Evolutionary conservation across 2,888 invertebrate genomes (phyloP), one percentile per base, ranked within the genome.

Genomic region (Mythimna lalbum): DNA sequence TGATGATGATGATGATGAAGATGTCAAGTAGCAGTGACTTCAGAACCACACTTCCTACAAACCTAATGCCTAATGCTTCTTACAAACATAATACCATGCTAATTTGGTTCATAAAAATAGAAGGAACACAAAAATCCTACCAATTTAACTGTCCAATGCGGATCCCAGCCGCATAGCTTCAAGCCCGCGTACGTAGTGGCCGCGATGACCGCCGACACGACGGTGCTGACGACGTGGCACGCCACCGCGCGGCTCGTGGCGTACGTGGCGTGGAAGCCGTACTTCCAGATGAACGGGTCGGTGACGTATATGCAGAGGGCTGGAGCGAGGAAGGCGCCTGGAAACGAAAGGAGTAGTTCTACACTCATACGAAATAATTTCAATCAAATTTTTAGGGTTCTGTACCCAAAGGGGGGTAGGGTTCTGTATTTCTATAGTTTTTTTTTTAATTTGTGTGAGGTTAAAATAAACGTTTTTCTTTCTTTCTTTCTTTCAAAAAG

Each of bases 81-180:
- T n/a, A n/a, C n/a, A n/a, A n/a, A n/a, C n/a, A n/a, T n/a, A n/a
- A n/a, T n/a, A n/a, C n/a, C n/a, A n/a, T n/a, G 9, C 14, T 14
- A 39, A 14, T 39, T 43, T 43, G 14, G 4, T 1, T 43, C 39
- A 17, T 17, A 19, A 50, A 33, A 23, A 33, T n/a, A 7, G 19
- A n/a, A 63, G 14, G 6, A 1, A 21, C 5, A 52, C 14, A 23
- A 52, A 23, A 43, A 69, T 17, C 90, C 91, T 59, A 97, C 97
- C 94, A 97, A 89, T 69, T 96, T 95, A 1, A 98, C 95, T 5
- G 97, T 97, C 96, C 97, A 97, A 83, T 97, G 96, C 0, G 98
- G 97, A 86, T 98, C 97, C 55, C 96, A 86, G 1, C 96, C 94
- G 31, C 91, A 86, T 6, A 90, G 52, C 10, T 90, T 86, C 36